Base-by-base conservation (phyloP, 2,888 invertebrate genomes). In the Tinea semifulvella region DNA sequence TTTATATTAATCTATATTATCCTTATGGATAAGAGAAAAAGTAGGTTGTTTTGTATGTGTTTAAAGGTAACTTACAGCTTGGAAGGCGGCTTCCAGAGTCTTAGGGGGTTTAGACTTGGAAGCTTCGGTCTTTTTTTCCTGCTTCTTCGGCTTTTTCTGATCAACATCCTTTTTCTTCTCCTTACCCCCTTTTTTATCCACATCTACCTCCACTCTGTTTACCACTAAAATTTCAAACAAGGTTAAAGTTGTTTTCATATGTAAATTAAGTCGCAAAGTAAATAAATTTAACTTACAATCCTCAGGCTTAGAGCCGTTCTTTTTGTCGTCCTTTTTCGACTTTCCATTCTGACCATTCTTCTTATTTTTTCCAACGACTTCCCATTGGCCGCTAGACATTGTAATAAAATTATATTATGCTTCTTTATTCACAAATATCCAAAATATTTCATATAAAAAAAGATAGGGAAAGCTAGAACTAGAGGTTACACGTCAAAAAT, bases 301-400 rank as follows among this genome's bases (percentile, higher is more conserved):
- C 61, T 91, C 90, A 50, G 89, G 79, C 81, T 89, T 90, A 18
- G 88, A 86, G 42, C 83, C 85, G 68, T 84, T 71, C 58, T 85
- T 87, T 62, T 85, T 86, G 52, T 83, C 86, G 40, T 88, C 87
- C 52, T 88, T 88, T 38, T 80, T 83, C 38, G 54, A 65, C 54
- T 82, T 81, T 49, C 69, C 70, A 76, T 82, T 64, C 73, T 87
- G 28, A 82, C 79, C 49, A 85, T 86, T 76, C 59, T 80, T 80
- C 62, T 88, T 90, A 53, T 82, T 85, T 63, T 87, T 90, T 40
- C 86, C 84, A 47, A 88, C 88, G 53, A 87, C 84, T 85, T 88
- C 88, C 88, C 88, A 89, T 69, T 88, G 86, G 60, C 85, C 85
- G 55, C 64, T 75, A 52, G 79, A 76, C 79, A 80, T 80, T 53